Base-by-base conservation (phyloP, 2,113 vertebrate genomes). In the Sorex fumeus region DNA sequence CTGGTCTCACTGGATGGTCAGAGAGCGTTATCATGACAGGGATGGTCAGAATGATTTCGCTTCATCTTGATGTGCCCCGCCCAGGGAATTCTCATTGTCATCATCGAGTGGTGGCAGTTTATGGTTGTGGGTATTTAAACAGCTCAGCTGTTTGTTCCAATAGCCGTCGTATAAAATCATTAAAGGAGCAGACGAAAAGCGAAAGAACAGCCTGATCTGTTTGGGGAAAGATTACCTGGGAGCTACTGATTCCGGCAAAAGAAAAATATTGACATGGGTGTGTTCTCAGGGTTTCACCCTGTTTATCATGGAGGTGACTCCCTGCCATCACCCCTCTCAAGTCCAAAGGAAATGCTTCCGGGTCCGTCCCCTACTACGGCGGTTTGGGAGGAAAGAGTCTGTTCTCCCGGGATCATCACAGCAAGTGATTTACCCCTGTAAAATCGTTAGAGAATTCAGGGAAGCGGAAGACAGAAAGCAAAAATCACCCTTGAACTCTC, bases 131-230 rank as follows among this genome's bases (percentile, higher is more conserved):
- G 53, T 88, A 70, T 88, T 93, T 88, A 91, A 93, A 95, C 83
- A 88, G 84, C 80, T 84, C 66, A 25, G 53, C 64, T 70, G 12
- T 88, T 90, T 84, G 43, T 95, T 90, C 66, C 80, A 18, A 81
- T 75, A 60, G 57, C 40, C 86, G 71, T 93, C 92, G 27, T 79
- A 93, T 84, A 92, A 88, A 94, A 93, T 91, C 45, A 88, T 91
- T 86, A 83, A 94, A 69, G 69, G 28, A 92, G 74, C 93, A 84
- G 79, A 67, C 27, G 90, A 92, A 40, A 89, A 57, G 71, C 1
- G 36, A 57, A 80, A 86, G 67, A 32, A 77, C 34, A 69, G 34
- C 16, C 62, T 21, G 40, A 53, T 71, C 71, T 84, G 28, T 92
- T 60, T 93, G 47, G 80, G 71, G 40, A 96, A 83, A 71, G 86